Evolutionary conservation across 2,888 invertebrate species (phyloP).

Genomic region (Kryphioiulus occultus): DNA sequence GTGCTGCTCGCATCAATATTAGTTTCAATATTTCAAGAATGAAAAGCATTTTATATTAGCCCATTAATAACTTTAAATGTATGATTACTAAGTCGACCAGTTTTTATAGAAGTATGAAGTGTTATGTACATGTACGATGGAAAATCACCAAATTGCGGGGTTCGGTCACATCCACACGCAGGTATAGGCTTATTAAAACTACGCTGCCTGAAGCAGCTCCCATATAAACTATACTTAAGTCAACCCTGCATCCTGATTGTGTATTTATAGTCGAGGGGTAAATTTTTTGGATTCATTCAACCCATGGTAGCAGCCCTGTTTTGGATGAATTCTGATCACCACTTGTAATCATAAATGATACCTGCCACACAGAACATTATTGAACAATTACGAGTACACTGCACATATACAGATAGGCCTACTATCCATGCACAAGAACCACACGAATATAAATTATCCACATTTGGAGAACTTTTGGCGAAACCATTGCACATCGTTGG

Average conservation of each 20-base stretch:
- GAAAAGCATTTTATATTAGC: no score
- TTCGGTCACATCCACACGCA: neutral
- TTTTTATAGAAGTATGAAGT: neutral
- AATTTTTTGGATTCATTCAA: neutral
- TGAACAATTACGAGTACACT: neutral
- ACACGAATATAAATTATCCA: no score
- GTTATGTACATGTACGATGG: neutral
- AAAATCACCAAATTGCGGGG: constrained; percentile 9
- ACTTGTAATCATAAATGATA: neutral
- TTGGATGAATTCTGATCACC: neutral
- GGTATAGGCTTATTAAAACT: neutral
- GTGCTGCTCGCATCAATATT: no score
- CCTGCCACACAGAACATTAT: neutral
- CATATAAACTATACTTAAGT: constrained; percentile 17
- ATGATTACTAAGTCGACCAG: neutral
- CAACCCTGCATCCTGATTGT: constrained; percentile 31
- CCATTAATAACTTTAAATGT: neutral
- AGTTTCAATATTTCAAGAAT: no score
- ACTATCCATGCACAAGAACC: no score
- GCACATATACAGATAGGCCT: no score
- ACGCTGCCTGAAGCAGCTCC: neutral
- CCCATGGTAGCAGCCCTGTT: neutral
- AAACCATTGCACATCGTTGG: neutral
- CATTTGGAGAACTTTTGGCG: no score
- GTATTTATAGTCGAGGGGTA: constrained; percentile 26